Conservation (phyloP, 2,113 vertebrate genomes). For the Cygnus atratus region DNA sequence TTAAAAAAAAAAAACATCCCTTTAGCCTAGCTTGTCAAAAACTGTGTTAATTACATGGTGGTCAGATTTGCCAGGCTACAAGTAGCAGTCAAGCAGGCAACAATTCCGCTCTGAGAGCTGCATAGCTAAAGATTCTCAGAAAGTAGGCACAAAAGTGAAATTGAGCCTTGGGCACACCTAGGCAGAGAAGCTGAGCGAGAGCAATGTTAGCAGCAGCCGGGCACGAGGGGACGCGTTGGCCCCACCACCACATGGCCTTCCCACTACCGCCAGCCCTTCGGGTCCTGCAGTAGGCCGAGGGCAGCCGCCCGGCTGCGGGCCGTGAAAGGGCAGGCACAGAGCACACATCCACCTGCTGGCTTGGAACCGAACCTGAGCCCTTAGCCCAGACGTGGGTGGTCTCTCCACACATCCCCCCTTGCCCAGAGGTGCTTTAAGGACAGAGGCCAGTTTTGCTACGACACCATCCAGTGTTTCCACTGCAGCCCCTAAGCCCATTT, state of each 20-base stretch:
- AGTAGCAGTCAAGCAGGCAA: background rate
- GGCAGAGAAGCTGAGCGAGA: background rate
- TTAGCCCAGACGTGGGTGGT: background rate
- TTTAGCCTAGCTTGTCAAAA: background rate
- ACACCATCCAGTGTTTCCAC: too few relatives aligned
- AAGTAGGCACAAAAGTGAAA: accelerated
- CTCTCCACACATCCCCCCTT: accelerated
- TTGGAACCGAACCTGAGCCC: background rate
- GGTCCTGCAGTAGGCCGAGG: too few relatives aligned
- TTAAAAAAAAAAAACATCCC: background rate
- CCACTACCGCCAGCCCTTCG: too few relatives aligned
- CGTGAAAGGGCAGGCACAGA: background rate
- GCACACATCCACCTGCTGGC: background rate
- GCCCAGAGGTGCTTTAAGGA: background rate
- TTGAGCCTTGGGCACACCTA: accelerated
- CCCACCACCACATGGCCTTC: too few relatives aligned
- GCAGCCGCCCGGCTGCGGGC: too few relatives aligned
- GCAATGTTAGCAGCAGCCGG: accelerated
- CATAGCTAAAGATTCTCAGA: background rate
- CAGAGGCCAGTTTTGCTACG: accelerated
- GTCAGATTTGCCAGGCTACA: background rate
- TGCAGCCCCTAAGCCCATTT: background rate
- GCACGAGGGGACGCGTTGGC: accelerated
- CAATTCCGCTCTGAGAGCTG: background rate
- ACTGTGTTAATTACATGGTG: accelerated